phyloP scores from a whole-genome alignment of 2,113 vertebrate species.

The Dicrurus megarhynchus region DNA sequence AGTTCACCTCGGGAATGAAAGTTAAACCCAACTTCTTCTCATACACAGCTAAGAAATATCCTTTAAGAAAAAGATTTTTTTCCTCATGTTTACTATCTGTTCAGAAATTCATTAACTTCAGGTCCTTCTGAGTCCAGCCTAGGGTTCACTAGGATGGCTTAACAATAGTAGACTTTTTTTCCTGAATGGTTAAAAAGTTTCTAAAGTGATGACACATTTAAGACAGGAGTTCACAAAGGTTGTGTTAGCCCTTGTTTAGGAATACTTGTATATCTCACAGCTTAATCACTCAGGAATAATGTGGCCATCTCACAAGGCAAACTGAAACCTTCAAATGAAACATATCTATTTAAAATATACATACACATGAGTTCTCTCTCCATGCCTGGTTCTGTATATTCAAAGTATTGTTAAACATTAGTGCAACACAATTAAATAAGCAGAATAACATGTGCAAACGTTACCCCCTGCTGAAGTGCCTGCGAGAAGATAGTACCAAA shows the following conservation, averaged over 20 bases:
- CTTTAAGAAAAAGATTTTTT: neutral
- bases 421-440: neutral
- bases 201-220: neutral
- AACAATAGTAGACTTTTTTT: neutral
- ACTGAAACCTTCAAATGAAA: neutral
- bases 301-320: neutral
- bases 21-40: neutral
- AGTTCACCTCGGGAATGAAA: neutral
- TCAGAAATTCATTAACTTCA: neutral
- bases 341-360: neutral
- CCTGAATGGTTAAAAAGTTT: neutral
- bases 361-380: neutral
- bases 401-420: neutral
- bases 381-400: neutral
- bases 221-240: neutral
- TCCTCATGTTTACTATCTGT: neutral
- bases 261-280: neutral
- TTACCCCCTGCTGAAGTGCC: neutral
- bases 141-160: neutral
- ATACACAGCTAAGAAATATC: neutral
- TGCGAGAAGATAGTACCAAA: neutral
- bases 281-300: neutral
- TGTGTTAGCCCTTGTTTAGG: neutral
- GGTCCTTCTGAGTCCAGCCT: neutral
- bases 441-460: neutral